Evolutionary conservation across 2,113 vertebrate species (phyloP).

Genomic region (Anolis sagrei): DNA sequence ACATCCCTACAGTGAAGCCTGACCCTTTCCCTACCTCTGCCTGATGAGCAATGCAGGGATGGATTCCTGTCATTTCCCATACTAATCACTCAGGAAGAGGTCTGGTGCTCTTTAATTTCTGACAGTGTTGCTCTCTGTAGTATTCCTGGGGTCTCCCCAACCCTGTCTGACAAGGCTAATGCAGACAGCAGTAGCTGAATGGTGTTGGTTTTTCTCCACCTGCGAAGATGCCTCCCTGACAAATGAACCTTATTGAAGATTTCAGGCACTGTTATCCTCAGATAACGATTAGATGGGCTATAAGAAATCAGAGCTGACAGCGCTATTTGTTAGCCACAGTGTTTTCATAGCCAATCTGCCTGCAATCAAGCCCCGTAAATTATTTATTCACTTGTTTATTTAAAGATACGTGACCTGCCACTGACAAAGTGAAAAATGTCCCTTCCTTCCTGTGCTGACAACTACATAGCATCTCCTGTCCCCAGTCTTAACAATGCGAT

Average conservation of each 20-base stretch:
- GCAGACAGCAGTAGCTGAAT: not conserved
- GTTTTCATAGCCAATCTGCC: conserved; percentile 70
- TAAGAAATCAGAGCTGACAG: conserved; percentile 85
- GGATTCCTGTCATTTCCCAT: not conserved
- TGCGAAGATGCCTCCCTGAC: conserved; percentile 44
- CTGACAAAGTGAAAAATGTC: conserved; percentile 73
- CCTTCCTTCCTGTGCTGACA: conserved; percentile 44
- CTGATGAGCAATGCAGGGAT: not conserved
- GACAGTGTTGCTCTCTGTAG: not conserved
- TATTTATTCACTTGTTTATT: conserved; percentile 81
- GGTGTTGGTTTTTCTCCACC: conserved; percentile 7
- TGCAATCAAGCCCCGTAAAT: conserved; percentile 67
- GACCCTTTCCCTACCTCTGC: too few species aligned
- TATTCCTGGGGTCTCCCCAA: not conserved
- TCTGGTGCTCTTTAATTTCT: not conserved
- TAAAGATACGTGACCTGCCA: conserved; percentile 70
- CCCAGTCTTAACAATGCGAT: not conserved
- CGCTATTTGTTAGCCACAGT: conserved; percentile 82
- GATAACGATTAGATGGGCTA: conserved; percentile 85
- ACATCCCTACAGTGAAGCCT: not conserved
- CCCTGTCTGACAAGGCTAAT: not conserved
- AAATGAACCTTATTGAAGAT: conserved; percentile 77
- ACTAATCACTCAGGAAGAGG: not conserved
- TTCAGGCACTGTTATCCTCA: conserved; percentile 74
- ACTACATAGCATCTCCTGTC: not conserved